Conservation (phyloP, 2,888 invertebrate species). For the Drosophila hamatofila region DNA sequence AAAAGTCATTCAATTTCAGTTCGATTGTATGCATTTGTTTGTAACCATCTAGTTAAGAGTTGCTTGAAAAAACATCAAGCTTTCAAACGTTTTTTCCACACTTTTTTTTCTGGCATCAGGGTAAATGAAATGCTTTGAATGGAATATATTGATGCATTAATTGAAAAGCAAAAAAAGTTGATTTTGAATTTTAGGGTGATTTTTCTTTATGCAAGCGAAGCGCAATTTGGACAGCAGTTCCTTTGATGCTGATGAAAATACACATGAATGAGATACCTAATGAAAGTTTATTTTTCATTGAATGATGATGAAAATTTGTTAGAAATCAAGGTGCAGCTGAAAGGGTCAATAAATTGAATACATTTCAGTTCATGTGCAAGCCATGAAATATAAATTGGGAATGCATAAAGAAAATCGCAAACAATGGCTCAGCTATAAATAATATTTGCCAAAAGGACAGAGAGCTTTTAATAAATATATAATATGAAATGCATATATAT, state of each 20-base stretch:
- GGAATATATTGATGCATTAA: slow-evolving; percentile 24
- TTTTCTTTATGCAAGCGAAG: neutral
- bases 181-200: neutral
- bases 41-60: slow-evolving; percentile 7
- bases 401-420: neutral
- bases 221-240: slow-evolving; percentile 27
- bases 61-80: neutral
- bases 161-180: slow-evolving; percentile 15
- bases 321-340: neutral
- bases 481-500: neutral
- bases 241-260: neutral
- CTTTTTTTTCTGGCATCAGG: neutral
- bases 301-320: neutral
- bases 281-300: neutral
- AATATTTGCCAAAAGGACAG: slow-evolving; percentile 34
- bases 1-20: slow-evolving; percentile 73
- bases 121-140: slow-evolving; percentile 29
- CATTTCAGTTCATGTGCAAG: neutral
- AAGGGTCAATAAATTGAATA: slow-evolving; percentile 2
- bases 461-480: slow-evolving; percentile 9
- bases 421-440: slow-evolving; percentile 32
- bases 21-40: slow-evolving; percentile 49
- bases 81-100: slow-evolving; percentile 16
- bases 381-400: neutral
- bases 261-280: neutral